Conservation (phyloP, 2,797 vertebrate species). For the Enteromius treurensis region DNA sequence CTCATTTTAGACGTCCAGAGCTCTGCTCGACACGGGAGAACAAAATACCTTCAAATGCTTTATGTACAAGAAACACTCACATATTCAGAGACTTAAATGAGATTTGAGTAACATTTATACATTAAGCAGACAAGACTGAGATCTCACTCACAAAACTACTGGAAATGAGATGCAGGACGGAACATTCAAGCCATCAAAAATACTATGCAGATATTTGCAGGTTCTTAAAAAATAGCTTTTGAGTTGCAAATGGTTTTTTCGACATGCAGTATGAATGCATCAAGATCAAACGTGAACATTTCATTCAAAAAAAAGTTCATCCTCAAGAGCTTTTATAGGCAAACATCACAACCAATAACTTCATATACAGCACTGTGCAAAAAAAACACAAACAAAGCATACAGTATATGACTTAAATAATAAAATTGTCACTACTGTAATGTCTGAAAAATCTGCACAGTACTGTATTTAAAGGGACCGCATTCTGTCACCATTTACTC, state of each 20-base stretch:
- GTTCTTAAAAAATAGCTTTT: conserved; percentile 65
- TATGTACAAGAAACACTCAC: conserved; percentile 80
- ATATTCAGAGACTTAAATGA: conserved; percentile 77
- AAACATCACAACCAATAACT: conserved; percentile 41
- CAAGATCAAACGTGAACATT: conserved; percentile 59
- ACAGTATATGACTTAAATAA: neutral
- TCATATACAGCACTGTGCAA: conserved; percentile 47
- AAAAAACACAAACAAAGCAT: neutral
- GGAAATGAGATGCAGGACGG: conserved; percentile 77
- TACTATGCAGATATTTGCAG: conserved; percentile 69
- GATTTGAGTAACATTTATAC: conserved; percentile 79
- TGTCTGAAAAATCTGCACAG: conserved; percentile 25
- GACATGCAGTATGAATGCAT: conserved; percentile 79
- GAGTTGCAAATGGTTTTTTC: conserved; percentile 68
- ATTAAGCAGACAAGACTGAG: conserved; percentile 80
- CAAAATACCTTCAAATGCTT: conserved; percentile 73
- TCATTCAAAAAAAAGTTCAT: conserved; percentile 62
- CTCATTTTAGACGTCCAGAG: conserved; percentile 58
- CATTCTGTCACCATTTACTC: neutral
- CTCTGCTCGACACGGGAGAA: conserved; percentile 70
- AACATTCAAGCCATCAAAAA: conserved; percentile 84
- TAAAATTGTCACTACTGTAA: neutral
- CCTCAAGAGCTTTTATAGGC: conserved; percentile 57
- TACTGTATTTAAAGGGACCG: conserved; percentile 30
- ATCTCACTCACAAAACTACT: conserved; percentile 80